A percentile compares a stretch with the other conserved stretches of the same genome.
phyloP scores from a whole-genome alignment of 2,797 vertebrate species.

The Pseudochirops cupreus region DNA sequence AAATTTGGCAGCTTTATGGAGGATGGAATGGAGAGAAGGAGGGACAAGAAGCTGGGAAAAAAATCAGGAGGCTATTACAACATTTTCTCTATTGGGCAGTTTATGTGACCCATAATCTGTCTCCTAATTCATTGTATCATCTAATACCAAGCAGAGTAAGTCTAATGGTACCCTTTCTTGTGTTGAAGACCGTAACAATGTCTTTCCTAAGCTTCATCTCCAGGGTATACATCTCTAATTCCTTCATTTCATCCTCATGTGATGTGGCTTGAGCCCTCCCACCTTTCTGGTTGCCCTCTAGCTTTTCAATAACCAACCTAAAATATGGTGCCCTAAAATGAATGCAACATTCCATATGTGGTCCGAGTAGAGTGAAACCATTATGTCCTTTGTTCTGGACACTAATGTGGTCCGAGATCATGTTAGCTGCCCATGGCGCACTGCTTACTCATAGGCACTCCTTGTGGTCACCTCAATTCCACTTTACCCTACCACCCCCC shows the following conservation, averaged over 20 bases:
- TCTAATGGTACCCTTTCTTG: too few species aligned
- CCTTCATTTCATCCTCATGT: background rate
- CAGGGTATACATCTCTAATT: background rate
- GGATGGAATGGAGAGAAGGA: background rate
- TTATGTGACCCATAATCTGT: background rate
- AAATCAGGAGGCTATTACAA: background rate
- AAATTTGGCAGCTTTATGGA: background rate
- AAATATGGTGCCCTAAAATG: background rate
- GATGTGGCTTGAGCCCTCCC: background rate
- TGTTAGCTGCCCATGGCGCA: background rate
- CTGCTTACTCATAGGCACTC: background rate
- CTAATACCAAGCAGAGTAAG: background rate
- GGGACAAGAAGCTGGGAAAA: background rate
- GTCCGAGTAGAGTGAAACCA: background rate
- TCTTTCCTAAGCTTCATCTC: background rate
- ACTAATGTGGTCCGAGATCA: background rate
- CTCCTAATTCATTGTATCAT: background rate
- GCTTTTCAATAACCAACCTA: background rate
- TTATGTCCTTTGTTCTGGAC: background rate
- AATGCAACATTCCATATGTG: background rate
- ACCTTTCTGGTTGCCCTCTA: background rate
- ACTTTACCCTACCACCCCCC: background rate
- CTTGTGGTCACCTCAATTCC: background rate
- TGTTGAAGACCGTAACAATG: background rate
- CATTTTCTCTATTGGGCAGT: background rate